Evolutionary conservation across 2,113 vertebrate species (phyloP).

Genomic region (Hassar affinis): DNA sequence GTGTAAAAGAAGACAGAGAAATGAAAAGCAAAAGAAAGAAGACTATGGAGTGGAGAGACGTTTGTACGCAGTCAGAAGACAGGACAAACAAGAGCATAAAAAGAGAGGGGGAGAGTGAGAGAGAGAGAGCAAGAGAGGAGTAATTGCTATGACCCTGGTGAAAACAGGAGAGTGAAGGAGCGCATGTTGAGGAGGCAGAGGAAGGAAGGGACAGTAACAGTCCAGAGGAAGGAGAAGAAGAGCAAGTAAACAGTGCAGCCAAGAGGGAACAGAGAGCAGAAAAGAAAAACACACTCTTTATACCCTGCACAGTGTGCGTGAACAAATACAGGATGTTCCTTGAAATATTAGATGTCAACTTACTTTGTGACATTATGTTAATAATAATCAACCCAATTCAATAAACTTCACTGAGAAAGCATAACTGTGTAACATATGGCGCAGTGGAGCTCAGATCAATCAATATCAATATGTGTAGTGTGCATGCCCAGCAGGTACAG

Average conservation of each 20-base stretch:
- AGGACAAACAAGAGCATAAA: slow-evolving; percentile 16
- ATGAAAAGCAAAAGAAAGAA: slow-evolving; percentile 1
- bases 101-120: background rate
- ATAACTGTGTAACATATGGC: background rate
- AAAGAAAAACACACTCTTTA: background rate
- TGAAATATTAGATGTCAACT: background rate
- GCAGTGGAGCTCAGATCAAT: background rate
- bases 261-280: slow-evolving; percentile 43
- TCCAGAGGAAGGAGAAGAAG: slow-evolving; percentile 48
- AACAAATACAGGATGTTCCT: background rate
- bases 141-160: slow-evolving; percentile 52
- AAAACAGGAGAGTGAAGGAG: slow-evolving; percentile 50
- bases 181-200: slow-evolving; percentile 38
- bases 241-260: slow-evolving; percentile 50
- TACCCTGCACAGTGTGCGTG: background rate
- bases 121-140: slow-evolving; percentile 36
- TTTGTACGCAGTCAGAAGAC: slow-evolving; percentile 1
- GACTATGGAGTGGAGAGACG: background rate
- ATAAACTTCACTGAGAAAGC: background rate
- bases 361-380: background rate
- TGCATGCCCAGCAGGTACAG: background rate
- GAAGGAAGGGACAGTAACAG: slow-evolving; percentile 30
- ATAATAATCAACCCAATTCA: background rate
- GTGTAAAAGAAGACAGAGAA: background rate
- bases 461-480: background rate